Conservation (phyloP, 2,797 vertebrate species). For the Varecia variegata region DNA sequence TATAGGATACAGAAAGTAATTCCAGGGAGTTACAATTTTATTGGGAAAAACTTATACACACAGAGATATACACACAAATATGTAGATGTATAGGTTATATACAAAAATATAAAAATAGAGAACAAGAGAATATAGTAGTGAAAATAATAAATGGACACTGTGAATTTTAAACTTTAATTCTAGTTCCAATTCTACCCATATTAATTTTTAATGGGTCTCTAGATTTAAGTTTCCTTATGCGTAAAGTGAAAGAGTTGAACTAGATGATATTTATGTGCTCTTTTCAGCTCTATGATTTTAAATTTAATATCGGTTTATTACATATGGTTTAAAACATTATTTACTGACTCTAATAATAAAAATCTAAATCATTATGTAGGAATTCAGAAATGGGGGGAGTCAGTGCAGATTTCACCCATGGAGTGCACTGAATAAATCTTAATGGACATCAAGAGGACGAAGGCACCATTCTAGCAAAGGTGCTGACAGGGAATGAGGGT, state of each 20-base stretch:
- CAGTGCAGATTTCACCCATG: background rate
- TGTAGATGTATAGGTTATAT: background rate
- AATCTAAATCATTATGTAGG: background rate
- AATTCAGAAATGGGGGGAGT: background rate
- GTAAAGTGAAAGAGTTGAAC: background rate
- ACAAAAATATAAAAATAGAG: background rate
- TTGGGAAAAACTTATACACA: background rate
- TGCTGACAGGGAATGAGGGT: background rate
- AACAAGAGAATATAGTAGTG: background rate
- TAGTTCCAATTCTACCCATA: background rate
- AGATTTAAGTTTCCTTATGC: background rate
- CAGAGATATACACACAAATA: background rate
- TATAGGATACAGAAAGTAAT: background rate
- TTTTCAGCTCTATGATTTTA: background rate
- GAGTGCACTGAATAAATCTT: background rate
- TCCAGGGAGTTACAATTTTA: background rate
- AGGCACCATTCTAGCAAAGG: background rate
- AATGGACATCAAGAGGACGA: background rate
- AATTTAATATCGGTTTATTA: background rate
- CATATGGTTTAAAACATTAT: background rate
- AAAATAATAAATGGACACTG: background rate
- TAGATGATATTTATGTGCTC: background rate
- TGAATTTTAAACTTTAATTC: slow-evolving; percentile 8
- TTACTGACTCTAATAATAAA: background rate
- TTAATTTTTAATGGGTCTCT: background rate